A percentile compares a stretch with the other conserved stretches of the same genome.
phyloP scores from a whole-genome alignment of 1,140 invertebrate species.

The Drosophila rhopaloa region DNA sequence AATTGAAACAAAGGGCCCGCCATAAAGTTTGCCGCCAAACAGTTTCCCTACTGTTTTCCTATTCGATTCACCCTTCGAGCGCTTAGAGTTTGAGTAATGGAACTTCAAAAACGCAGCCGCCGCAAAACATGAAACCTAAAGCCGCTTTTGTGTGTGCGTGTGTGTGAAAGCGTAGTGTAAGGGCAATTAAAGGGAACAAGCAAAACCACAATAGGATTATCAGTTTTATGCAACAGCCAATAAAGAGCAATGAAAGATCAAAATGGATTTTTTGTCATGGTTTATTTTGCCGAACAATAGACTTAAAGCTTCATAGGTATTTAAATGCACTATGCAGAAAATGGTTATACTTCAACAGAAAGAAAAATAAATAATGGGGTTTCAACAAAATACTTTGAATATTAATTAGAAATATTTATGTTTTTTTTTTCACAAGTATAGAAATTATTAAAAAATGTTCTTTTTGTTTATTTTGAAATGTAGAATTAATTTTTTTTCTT shows the following conservation, averaged over 20 bases:
- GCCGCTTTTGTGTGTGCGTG: slow-evolving; percentile 60
- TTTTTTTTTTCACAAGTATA: no score
- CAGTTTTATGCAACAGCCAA: slow-evolving; percentile 60
- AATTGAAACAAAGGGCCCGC: slow-evolving; percentile 70
- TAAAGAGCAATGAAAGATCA: slow-evolving; percentile 54
- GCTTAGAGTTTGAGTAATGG: slow-evolving; percentile 75
- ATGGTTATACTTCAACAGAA: not conserved
- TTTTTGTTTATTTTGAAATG: no score
- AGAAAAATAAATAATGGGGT: no score
- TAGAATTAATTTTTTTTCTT: no score
- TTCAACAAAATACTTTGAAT: no score
- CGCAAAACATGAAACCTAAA: slow-evolving; percentile 76
- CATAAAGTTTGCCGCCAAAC: slow-evolving; percentile 61
- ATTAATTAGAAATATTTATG: no score
- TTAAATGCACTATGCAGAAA: no score
- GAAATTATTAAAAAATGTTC: no score
- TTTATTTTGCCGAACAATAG: slow-evolving; percentile 1
- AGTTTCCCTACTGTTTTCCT: slow-evolving; percentile 25
- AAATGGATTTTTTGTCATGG: slow-evolving; percentile 39
- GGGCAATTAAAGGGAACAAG: slow-evolving; percentile 64
- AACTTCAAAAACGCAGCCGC: slow-evolving; percentile 77
- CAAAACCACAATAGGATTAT: slow-evolving; percentile 79
- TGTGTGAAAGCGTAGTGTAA: slow-evolving; percentile 37
- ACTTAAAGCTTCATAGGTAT: not conserved
- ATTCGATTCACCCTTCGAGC: slow-evolving; percentile 42